Percentiles rank a stretch among this genome's conserved stretches.
Evolutionary conservation across 2,113 vertebrate genomes (phyloP).

Genomic region (Otocyon megalotis): DNA sequence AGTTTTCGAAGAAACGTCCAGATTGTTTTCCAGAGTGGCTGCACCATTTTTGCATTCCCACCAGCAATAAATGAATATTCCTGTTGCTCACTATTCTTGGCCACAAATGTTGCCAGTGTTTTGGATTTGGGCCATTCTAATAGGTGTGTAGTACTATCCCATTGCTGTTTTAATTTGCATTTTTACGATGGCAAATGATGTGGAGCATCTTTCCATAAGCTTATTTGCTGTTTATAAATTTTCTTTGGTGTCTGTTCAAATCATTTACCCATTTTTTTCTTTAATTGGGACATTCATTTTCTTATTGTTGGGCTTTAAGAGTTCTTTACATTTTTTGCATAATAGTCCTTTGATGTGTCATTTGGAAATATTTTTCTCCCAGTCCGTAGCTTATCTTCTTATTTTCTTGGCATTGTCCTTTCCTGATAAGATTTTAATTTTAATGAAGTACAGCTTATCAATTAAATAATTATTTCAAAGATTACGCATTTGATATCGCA

Average conservation of each 20-base stretch:
- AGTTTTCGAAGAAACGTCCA: not conserved
- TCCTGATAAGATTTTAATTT: not conserved
- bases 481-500: not conserved
- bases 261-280: not conserved
- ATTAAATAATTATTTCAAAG: not conserved
- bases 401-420: not conserved
- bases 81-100: not conserved
- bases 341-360: not conserved
- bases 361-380: not conserved
- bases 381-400: not conserved
- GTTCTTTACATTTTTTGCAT: not conserved
- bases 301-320: not conserved
- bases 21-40: not conserved
- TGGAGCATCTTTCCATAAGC: not conserved
- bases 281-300: not conserved
- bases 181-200: not conserved
- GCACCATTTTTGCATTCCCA: not conserved
- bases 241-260: not conserved
- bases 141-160: not conserved
- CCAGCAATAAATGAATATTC: not conserved
- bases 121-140: not conserved
- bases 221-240: not conserved
- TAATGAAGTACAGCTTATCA: not conserved
- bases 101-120: not conserved
- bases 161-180: not conserved